Conservation (phyloP, 2,888 invertebrate genomes). For the Helleia helle region DNA sequence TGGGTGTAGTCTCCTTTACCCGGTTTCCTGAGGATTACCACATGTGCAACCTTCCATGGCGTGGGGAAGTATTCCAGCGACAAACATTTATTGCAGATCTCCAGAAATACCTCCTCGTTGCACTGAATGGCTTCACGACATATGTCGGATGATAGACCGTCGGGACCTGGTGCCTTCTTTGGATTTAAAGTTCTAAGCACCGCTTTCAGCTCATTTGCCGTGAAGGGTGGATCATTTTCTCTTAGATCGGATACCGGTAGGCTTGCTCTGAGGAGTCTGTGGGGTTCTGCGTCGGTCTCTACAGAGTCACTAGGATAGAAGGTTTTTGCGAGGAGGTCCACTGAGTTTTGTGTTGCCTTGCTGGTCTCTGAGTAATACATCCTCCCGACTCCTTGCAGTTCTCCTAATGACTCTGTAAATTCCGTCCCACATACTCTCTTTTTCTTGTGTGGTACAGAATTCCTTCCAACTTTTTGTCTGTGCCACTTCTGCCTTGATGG, state of each 20-base stretch:
- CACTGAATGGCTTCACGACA: slow-evolving; percentile 14
- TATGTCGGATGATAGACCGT: slow-evolving; percentile 24
- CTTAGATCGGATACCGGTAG: neutral
- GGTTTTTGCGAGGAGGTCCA: slow-evolving; percentile 16
- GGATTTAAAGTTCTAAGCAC: slow-evolving; percentile 12
- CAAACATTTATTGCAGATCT: too few species aligned
- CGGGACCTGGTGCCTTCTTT: slow-evolving; percentile 21
- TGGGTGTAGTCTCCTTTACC: slow-evolving; percentile 18
- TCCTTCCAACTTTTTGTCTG: slow-evolving; percentile 21
- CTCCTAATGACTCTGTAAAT: too few species aligned
- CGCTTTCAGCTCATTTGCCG: slow-evolving; percentile 10
- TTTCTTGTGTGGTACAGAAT: slow-evolving; percentile 22
- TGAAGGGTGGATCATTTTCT: slow-evolving; percentile 14
- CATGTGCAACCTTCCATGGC: too few species aligned
- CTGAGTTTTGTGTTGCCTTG: slow-evolving; percentile 16
- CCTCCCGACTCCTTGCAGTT: slow-evolving; percentile 12
- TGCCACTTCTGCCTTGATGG: slow-evolving; percentile 6
- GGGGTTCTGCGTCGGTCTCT: slow-evolving; percentile 5
- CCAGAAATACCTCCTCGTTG: slow-evolving; percentile 9
- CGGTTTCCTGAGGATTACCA: too few species aligned
- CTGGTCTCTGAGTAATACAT: slow-evolving; percentile 9
- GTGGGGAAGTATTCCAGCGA: too few species aligned
- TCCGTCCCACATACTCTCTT: too few species aligned
- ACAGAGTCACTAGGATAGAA: slow-evolving; percentile 20
- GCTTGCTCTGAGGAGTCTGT: too few species aligned